Evolutionary conservation across 2,797 vertebrate species (phyloP).

Genomic region (Smutsia gigantea): DNA sequence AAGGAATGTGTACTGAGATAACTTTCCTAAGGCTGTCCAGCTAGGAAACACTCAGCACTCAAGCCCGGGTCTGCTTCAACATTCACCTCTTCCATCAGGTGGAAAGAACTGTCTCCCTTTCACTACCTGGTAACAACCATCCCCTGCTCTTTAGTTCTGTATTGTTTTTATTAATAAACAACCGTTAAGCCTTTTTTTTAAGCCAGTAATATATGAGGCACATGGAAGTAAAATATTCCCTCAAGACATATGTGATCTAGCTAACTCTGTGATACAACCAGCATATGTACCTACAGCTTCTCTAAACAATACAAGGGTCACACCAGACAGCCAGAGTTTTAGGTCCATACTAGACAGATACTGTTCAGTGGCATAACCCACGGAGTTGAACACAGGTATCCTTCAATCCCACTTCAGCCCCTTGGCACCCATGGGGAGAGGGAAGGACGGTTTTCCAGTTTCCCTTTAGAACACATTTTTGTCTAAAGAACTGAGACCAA

Average conservation of each 20-base stretch:
- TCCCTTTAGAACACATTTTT: not conserved
- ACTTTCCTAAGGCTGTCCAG: not conserved
- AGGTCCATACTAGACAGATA: not conserved
- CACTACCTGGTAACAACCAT: not conserved
- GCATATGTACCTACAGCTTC: not conserved
- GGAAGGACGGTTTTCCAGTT: not conserved
- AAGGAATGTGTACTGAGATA: not conserved
- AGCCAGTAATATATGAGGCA: not conserved
- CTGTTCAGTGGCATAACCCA: not conserved
- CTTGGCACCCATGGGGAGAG: not conserved
- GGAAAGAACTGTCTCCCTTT: not conserved
- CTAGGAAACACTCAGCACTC: not conserved
- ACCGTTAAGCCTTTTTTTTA: not conserved
- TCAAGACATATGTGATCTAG: not conserved
- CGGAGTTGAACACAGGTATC: not conserved
- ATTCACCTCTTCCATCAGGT: not conserved
- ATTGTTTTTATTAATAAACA: not conserved
- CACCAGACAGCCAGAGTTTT: not conserved
- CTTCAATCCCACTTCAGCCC: not conserved
- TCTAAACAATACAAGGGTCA: not conserved
- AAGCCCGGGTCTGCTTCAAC: not conserved
- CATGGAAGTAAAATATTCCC: not conserved
- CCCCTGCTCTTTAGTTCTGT: not conserved
- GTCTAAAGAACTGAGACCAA: not conserved
- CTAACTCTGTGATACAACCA: not conserved